Base-by-base conservation (phyloP, 2,797 vertebrate genomes). In the Danio kyathit region DNA sequence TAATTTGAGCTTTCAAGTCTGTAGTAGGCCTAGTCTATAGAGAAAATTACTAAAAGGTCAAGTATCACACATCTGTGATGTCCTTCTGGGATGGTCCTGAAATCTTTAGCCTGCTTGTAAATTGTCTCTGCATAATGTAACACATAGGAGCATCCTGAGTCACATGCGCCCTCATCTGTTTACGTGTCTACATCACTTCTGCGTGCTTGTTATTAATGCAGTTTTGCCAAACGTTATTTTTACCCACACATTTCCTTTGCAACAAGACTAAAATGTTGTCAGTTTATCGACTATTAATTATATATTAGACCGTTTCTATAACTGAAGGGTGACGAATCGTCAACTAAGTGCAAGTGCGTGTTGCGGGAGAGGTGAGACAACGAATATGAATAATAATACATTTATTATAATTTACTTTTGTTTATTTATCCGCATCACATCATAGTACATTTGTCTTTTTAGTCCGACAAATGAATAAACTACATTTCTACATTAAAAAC, bases 31-130 rank as follows among this genome's bases (percentile, higher is more conserved):
- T 29, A 29, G 29, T 29, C 29, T 29, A 29, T 29, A 17, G n/a
- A 66, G 38, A 3, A 75, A 44, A 38, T 7, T 14, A 16, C 14
- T 49, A 13, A 49, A 38, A 78, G 81, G 57, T 72, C 43, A 84
- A 44, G 48, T 49, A 71, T 59, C 87, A 87, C 64, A 40, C 48
- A 74, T 54, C 79, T 77, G 79, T 88, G 77, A 88, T 80, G 74
- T 72, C 44, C 76, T 82, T 88, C 41, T 12, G 29, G 56, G 74
- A 67, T 17, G 52, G 52, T 69, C 56, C 52, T 72, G 74, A 70
- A 65, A 57, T 76, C 85, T 89, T 41, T 61, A 87, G 77, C n/a
- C 7, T 9, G 9, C 49, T 17, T 87, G 91, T 86, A 43, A 91
- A 90, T 88, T 87, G 85, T 86, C 56, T 65, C 38, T 52, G 73